These are phyloP conservation scores for Psittacula cyanocephala DNA, from an alignment of 2,113 vertebrate species.

Conservation along the genomic window DNA sequence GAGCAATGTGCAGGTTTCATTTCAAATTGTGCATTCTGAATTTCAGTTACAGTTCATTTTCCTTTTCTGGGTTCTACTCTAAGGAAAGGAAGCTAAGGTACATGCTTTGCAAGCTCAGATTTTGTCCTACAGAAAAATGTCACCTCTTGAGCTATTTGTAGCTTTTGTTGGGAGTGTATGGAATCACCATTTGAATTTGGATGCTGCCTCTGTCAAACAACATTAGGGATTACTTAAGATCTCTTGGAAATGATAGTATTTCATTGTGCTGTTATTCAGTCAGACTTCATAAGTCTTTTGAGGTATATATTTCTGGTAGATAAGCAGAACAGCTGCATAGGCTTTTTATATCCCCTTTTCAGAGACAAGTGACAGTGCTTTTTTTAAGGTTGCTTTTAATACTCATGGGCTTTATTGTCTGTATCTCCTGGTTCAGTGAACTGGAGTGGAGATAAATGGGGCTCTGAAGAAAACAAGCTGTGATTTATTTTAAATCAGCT, in stretches of 20 bases:
- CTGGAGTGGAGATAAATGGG: background rate
- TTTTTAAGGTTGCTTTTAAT: background rate
- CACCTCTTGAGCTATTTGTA: background rate
- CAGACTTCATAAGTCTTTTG: background rate
- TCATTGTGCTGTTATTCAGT: background rate
- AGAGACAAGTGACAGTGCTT: background rate
- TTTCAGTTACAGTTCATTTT: background rate
- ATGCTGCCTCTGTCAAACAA: background rate
- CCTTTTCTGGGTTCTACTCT: background rate
- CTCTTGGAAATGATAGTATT: background rate
- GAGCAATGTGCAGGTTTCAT: background rate
- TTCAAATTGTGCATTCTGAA: background rate
- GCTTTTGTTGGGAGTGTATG: background rate
- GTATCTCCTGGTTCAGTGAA: background rate
- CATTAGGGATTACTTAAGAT: background rate
- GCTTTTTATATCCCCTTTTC: background rate
- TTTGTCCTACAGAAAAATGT: background rate
- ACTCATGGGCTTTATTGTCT: background rate
- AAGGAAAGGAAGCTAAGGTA: background rate
- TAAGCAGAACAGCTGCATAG: background rate
- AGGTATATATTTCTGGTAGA: background rate
- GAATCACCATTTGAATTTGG: background rate
- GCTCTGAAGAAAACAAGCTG: background rate
- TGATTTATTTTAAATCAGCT: background rate
- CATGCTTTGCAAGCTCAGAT: background rate